Base-by-base conservation (phyloP, 2,797 vertebrate species). In the Carduelis carduelis region DNA sequence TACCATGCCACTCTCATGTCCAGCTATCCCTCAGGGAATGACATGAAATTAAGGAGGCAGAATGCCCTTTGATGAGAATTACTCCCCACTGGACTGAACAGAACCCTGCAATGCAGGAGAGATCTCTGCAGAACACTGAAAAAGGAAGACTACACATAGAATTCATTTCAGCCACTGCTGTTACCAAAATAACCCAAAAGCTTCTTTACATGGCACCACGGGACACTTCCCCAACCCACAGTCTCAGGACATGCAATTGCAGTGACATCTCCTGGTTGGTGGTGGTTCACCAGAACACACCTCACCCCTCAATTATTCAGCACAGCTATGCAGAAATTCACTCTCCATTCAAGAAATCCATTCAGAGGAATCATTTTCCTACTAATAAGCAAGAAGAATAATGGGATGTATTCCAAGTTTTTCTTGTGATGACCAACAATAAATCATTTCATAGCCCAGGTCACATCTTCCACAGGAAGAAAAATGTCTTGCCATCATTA, bases 401-500 rank as follows among this genome's bases (percentile, higher is more conserved):
- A 97, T 79, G 81, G 82, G 61, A 65, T 60, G 60, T 64, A 86
- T 56, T 92, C 89, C 18, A 72, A 93, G 86, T 85, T 97, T 96
- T 93, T 92, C 86, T 92, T 93, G 55, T 77, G 86, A 89, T 87
- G 87, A 95, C 81, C 81, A 92, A 90, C 64, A 90, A 96, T 96
- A 95, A 93, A 96, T 97, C 90, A 96, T 64, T 92, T 95, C 43
- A 65, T 69, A 92, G 81, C 79, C 64, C 76, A 75, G 74, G 91
- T 93, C 95, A 81, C 74, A 75, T 90, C 87, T 89, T 94, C 64
- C 66, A 66, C 5, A 16, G 53, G 61, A 93, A 87, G 91, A 94
- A 92, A 92, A 87, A 95, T 56, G 71, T 64, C 89, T 95, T 85
- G 77, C 74, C 74, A 92, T 95, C 95, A 96, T 95, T 97, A 96